Conservation (phyloP, 2,797 vertebrate genomes). For the Trachops cirrhosus region DNA sequence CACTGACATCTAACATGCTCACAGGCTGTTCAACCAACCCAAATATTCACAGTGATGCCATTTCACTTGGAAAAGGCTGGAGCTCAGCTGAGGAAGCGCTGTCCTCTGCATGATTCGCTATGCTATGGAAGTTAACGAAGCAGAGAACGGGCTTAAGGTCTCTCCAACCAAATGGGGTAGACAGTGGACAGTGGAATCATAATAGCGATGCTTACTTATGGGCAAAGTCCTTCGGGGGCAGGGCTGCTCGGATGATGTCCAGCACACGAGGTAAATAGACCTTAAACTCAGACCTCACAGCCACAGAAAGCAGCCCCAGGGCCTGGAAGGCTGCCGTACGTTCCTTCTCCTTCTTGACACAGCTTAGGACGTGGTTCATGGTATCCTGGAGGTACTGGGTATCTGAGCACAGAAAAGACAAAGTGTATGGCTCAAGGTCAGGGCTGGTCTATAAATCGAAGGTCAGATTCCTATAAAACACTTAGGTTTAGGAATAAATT, state of each 20-base stretch:
- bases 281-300: slow-evolving; percentile 94
- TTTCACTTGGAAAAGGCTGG: neutral
- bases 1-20: neutral
- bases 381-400: slow-evolving; percentile 98
- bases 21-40: neutral
- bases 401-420: slow-evolving; percentile 76
- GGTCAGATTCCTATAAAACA: neutral
- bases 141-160: neutral
- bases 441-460: neutral
- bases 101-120: neutral
- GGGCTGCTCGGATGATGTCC: slow-evolving; percentile 96
- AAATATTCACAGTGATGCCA: neutral
- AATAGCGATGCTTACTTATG: slow-evolving; percentile 91
- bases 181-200: neutral
- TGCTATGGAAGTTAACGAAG: neutral
- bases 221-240: slow-evolving; percentile 97
- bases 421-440: neutral
- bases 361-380: slow-evolving; percentile 95
- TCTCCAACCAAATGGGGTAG: neutral
- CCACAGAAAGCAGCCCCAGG: slow-evolving; percentile 95
- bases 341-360: slow-evolving; percentile 97
- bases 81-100: neutral
- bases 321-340: slow-evolving; percentile 96
- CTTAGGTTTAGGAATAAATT: slow-evolving; percentile 3
- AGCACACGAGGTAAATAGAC: slow-evolving; percentile 95